Evolutionary conservation across 2,888 invertebrate genomes (phyloP).

Genomic region (Rhopalosiphum nymphaeae): DNA sequence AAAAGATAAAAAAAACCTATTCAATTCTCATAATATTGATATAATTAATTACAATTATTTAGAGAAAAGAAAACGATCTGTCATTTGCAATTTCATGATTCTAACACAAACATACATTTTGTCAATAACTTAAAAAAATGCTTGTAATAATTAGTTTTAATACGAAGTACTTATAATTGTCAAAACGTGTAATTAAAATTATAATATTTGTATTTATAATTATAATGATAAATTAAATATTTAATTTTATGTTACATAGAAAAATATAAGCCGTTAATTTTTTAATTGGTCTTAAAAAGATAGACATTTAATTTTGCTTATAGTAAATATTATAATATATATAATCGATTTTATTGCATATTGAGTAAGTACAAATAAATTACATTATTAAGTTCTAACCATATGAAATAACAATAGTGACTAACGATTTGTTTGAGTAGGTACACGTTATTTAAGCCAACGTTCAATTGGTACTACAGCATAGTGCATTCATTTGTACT

Average conservation of each 20-base stretch:
- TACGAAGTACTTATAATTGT: neutral
- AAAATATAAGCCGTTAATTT: neutral
- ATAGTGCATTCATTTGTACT: neutral
- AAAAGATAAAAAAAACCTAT: neutral
- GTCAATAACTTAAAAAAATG: neutral
- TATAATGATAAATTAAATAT: neutral
- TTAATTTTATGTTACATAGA: neutral
- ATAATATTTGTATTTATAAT: neutral
- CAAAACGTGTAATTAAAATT: neutral
- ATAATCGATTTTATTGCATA: neutral
- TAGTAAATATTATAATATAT: neutral
- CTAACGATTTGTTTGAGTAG: neutral
- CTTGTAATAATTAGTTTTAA: neutral
- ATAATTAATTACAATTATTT: neutral
- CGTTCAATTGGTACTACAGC: neutral
- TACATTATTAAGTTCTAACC: neutral
- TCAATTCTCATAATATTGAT: neutral
- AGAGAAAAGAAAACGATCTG: neutral
- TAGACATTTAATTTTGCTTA: neutral
- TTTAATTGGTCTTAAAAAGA: neutral
- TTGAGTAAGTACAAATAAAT: neutral
- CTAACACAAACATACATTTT: neutral
- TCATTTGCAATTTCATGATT: neutral
- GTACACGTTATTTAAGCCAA: neutral
- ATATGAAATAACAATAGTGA: neutral